Evolutionary conservation across 2,797 vertebrate genomes (phyloP).

Genomic region (Manis javanica): DNA sequence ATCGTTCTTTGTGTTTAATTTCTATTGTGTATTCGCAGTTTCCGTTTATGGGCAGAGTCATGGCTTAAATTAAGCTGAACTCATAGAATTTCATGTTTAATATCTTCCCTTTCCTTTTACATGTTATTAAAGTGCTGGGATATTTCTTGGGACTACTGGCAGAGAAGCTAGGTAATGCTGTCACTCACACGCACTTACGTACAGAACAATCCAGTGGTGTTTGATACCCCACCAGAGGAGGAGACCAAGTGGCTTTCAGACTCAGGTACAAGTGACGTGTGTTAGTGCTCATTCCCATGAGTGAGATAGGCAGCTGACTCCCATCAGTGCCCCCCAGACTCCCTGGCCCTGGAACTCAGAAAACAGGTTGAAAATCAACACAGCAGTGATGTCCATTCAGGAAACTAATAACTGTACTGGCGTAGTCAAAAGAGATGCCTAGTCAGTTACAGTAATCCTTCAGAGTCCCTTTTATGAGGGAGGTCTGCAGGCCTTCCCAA

Average conservation of each 20-base stretch:
- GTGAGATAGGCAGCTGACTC: neutral
- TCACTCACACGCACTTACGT: neutral
- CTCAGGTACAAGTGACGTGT: neutral
- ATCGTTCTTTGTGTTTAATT: conserved; percentile 64
- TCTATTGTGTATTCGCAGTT: conserved; percentile 57
- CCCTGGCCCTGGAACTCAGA: neutral
- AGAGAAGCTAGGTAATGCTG: neutral
- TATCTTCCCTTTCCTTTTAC: conserved; percentile 43
- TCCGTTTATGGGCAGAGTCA: conserved; percentile 35
- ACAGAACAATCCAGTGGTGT: neutral
- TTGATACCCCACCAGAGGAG: neutral
- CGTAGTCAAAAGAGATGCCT: neutral
- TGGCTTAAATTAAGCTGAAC: conserved; percentile 37
- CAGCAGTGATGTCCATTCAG: conserved; percentile 58
- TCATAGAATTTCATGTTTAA: conserved; percentile 13
- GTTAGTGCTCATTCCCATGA: neutral
- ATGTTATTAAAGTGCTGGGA: neutral
- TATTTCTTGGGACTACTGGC: neutral
- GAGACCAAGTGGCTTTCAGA: neutral
- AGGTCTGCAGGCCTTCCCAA: conserved; percentile 35
- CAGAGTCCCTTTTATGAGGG: conserved; percentile 43
- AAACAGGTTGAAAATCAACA: conserved; percentile 71
- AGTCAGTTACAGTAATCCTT: conserved; percentile 5
- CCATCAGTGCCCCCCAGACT: too few species aligned
- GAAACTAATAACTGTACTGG: conserved; percentile 58